Conservation (phyloP, 2,113 vertebrate species). For the Chlorodrepanis virens region DNA sequence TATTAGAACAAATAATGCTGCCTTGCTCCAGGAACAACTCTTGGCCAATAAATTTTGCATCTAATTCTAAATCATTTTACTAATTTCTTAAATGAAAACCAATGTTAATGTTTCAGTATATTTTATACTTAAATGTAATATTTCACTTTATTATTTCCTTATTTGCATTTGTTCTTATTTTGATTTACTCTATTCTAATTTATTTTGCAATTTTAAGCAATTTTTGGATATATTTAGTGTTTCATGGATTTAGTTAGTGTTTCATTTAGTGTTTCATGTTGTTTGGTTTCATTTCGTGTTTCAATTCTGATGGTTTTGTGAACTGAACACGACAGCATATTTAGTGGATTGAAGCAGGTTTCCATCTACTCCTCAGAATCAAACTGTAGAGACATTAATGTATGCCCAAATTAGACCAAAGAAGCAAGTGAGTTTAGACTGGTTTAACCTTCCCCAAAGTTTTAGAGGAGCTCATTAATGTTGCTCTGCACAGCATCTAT, state of each 20-base stretch:
- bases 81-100: not conserved
- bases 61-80: not conserved
- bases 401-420: not conserved
- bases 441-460: not conserved
- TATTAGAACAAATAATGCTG: not conserved
- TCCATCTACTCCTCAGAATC: not conserved
- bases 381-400: not conserved
- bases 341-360: not conserved
- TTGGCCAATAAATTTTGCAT: not conserved
- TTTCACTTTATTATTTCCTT: not conserved
- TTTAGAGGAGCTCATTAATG: not conserved
- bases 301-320: not conserved
- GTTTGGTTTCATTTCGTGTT: no score
- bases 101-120: not conserved
- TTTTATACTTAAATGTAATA: not conserved
- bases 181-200: not conserved
- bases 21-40: not conserved
- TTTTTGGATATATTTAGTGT: not conserved
- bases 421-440: not conserved
- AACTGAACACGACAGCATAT: fast-evolving
- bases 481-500: not conserved
- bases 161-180: not conserved
- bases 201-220: not conserved
- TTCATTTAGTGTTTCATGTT: not conserved
- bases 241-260: not conserved